A percentile compares a stretch with the other conserved stretches of the same genome.
Conservation (phyloP, 2,797 vertebrate species). For the Argyrosomus regius region DNA sequence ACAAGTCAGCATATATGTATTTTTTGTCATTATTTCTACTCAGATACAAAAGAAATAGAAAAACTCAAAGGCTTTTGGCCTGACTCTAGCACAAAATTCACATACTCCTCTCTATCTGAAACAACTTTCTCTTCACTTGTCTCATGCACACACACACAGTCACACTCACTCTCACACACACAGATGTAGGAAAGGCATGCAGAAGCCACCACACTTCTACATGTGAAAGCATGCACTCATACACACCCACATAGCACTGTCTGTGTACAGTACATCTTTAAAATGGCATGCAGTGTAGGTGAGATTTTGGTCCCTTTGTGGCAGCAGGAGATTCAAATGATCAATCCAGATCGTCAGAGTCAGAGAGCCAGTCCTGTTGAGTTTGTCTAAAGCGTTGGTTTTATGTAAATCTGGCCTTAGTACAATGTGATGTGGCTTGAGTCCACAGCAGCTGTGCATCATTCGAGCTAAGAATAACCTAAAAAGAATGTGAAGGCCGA, state of each 20-base stretch:
- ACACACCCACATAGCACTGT: slow-evolving; percentile 38
- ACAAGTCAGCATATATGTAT: slow-evolving; percentile 54
- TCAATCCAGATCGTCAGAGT: slow-evolving; percentile 54
- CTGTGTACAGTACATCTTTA: slow-evolving; percentile 42
- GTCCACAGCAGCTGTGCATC: slow-evolving; percentile 61
- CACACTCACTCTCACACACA: slow-evolving; percentile 38
- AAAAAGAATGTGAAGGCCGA: slow-evolving; percentile 41
- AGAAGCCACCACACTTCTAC: slow-evolving; percentile 61
- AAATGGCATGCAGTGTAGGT: slow-evolving; percentile 60
- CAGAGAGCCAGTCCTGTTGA: slow-evolving; percentile 55
- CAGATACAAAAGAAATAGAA: slow-evolving; percentile 71
- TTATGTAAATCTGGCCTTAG: slow-evolving; percentile 56
- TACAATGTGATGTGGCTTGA: slow-evolving; percentile 43
- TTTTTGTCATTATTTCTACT: slow-evolving; percentile 44
- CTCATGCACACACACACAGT: slow-evolving; percentile 22
- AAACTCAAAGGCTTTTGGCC: slow-evolving; percentile 53
- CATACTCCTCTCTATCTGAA: slow-evolving; percentile 47
- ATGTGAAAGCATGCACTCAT: slow-evolving; percentile 60
- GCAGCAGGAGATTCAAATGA: slow-evolving; percentile 60
- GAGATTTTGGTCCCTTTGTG: slow-evolving; percentile 74
- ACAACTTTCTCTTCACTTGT: slow-evolving; percentile 14
- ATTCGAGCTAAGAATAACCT: slow-evolving; percentile 54
- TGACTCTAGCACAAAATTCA: slow-evolving; percentile 53
- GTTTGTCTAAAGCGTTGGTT: slow-evolving; percentile 41
- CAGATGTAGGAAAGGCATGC: slow-evolving; percentile 52